A percentile compares a stretch with the other conserved stretches of the same genome.
These are phyloP conservation scores for Ochotona princeps DNA, from an alignment of 2,113 vertebrate species.

Conservation along the genomic window DNA sequence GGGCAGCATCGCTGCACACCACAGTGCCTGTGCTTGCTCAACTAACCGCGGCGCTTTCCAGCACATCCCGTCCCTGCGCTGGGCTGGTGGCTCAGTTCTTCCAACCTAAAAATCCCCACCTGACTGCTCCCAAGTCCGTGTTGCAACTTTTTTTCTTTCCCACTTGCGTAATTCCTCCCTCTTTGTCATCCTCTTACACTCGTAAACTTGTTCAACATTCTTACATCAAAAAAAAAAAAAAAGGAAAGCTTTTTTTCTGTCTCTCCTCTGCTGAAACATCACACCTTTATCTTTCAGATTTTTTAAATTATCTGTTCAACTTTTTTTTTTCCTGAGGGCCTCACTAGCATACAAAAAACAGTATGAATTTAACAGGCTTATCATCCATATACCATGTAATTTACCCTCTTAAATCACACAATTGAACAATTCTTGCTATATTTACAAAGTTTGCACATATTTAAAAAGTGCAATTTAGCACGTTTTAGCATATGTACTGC, in stretches of 20 bases:
- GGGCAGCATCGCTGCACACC: no score
- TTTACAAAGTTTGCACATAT: neutral
- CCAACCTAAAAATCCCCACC: neutral
- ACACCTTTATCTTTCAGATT: neutral
- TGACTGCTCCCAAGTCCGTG: neutral
- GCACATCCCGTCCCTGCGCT: no score
- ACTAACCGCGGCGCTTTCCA: neutral
- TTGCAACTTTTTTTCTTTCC: neutral
- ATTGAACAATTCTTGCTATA: neutral
- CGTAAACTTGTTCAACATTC: neutral
- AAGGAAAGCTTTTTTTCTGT: neutral
- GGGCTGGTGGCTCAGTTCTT: neutral
- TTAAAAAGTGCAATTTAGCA: neutral
- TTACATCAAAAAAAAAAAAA: neutral
- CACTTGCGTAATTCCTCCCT: neutral
- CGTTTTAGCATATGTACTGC: neutral
- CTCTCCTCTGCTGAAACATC: neutral
- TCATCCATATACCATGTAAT: neutral
- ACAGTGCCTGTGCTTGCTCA: accelerated
- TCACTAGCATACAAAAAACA: neutral
- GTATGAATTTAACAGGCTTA: neutral
- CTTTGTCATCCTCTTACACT: neutral
- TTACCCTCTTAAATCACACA: neutral
- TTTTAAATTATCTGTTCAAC: neutral
- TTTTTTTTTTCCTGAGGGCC: neutral